Evolutionary conservation across 2,113 vertebrate genomes (phyloP).

Genomic region (Paramormyrops kingsleyae): DNA sequence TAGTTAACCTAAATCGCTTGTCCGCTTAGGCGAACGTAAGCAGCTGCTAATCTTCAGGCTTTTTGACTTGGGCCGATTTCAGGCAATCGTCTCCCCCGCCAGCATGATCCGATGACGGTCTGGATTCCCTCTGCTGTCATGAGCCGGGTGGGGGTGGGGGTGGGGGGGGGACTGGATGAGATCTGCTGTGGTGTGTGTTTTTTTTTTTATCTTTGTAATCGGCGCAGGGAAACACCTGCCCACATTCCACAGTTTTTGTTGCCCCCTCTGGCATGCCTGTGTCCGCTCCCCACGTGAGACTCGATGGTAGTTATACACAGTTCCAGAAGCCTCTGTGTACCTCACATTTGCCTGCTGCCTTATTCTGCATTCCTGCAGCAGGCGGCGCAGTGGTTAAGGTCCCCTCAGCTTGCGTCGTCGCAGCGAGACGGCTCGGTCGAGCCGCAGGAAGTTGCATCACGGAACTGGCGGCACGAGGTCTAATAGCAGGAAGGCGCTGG

Average conservation of each 20-base stretch:
- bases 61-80: constrained; percentile 39
- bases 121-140: background rate
- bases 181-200: background rate
- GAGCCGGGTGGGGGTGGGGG: background rate
- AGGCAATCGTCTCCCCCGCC: constrained; percentile 9
- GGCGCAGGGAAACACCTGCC: background rate
- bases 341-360: background rate
- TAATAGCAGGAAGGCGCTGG: constrained; percentile 48
- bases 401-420: background rate
- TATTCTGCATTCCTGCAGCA: background rate
- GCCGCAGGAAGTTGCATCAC: constrained; percentile 55
- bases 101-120: constrained; percentile 18
- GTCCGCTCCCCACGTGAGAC: background rate
- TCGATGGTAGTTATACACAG: background rate
- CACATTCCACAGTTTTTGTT: background rate
- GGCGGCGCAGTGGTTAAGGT: background rate
- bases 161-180: background rate
- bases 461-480: constrained; percentile 31
- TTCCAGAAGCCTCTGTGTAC: background rate
- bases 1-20: constrained; percentile 43
- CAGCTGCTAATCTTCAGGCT: constrained; percentile 43
- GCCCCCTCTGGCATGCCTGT: background rate
- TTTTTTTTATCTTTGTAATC: background rate
- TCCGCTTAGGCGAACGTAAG: constrained; percentile 40
- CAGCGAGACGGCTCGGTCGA: background rate